Base-by-base conservation (phyloP, 2,888 invertebrate species). In the Amorpha juglandis region DNA sequence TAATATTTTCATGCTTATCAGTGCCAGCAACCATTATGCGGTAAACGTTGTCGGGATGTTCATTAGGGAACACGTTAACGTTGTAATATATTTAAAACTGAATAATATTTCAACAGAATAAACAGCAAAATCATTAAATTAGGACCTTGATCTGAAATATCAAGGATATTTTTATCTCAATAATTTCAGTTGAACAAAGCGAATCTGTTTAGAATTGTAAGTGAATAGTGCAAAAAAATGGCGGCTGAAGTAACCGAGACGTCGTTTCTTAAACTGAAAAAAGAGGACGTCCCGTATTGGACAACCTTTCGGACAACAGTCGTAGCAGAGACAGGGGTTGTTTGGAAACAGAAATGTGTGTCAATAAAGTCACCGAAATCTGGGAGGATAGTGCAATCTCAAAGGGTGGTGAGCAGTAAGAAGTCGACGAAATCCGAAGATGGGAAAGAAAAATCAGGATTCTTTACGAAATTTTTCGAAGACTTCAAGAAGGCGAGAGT, bases 311-410 rank as follows among this genome's bases (percentile, higher is more conserved):
- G 87, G 0, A 74, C 76, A 0, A 72, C 80, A 0, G 71, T 71
- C 48, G 78, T 83, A 0, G 66, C 74, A 0, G 83, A 75, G 14
- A 82, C 81, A 4, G 83, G 77, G 0, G 82, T 86, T 0, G 77
- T 71, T 0, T 91, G 89, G 88, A 90, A 87, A 71, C 74, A 78
- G 11, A 92, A 90, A 73, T 87, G 89, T 0, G 87, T 89, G 0
- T 84, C 88, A 0, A 84, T 90, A n/a, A 68, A 84, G n/a, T 90
- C 89, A 0, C 89, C 91, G 0, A 91, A 89, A 75, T 86, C 90
- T 0, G 89, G 87, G 9, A 77, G 85, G 62, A 82, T 88, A 51
- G 75, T 80, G 9, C 77, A 62, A 62, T 35, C 42, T 45, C n/a
- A 55, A 62, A 58, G 45, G 12, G 33, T 16, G 12, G 33, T 16